Base-by-base conservation (phyloP, 2,888 invertebrate species). In the Epicampocera succincta region DNA sequence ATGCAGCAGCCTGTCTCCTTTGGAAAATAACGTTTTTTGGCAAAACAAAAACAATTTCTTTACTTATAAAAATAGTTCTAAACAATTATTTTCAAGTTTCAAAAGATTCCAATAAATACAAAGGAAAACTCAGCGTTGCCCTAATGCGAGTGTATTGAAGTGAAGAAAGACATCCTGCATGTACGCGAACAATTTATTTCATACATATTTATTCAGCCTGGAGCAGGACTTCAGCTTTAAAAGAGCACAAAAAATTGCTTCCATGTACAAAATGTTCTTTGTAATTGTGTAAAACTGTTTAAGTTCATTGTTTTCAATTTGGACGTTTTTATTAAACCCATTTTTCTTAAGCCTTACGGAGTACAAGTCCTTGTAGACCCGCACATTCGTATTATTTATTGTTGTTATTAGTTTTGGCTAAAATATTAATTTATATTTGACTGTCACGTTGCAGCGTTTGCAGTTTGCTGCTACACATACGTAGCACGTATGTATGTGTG, bases 221-320 rank as follows among this genome's bases (percentile, higher is more conserved):
- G n/a, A 48, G 66, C 71, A 71, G 46, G 21, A 66, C 48, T 68
- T 72, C 60, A 48, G 1, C 25, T 29, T 40, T 52, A 9, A 17
- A 17, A 25, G 2, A 56, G 21, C 15, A 1, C 17, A 48, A 3
- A 38, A 25, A 25, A 25, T 25, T 2, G 25, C 5, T 25, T 25
- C 25, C 25, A 2, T 25, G 25, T 25, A 25, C 25, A 69, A 12
- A 19, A 11, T 61, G 52, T 54, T 50, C 40, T 48, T 50, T 15
- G 33, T 9, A 38, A 58, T 58, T 46, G 1, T 15, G 38, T 33
- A 13, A 17, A 44, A 29, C n/a, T 40, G n/a, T 48, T 74, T 65
- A 80, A 80, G 80, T 69, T 80, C 80, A 69, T 74, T 69, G 69
- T 69, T 63, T 17, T 66, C 60, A 74, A 79, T 56, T 63, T 40